These are phyloP conservation scores for Anarrhichthys ocellatus DNA, from an alignment of 2,113 vertebrate genomes.

Conservation along the genomic window DNA sequence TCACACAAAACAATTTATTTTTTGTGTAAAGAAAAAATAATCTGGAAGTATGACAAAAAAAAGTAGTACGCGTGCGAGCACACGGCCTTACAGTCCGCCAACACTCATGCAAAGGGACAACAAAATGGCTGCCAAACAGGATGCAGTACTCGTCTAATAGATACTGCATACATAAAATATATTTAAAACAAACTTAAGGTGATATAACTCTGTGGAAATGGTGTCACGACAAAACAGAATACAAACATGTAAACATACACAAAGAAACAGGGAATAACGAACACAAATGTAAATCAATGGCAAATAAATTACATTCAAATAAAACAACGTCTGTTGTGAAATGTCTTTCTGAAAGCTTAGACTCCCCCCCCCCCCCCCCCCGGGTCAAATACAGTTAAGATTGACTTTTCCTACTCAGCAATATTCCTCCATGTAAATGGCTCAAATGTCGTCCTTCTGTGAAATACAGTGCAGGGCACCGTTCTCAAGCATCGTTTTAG, in stretches of 20 bases:
- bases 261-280: conserved; percentile 61
- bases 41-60: conserved; percentile 67
- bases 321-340: conserved; percentile 53
- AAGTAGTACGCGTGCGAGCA: conserved; percentile 61
- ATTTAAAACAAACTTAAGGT: conserved; percentile 37
- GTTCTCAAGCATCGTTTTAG: neutral
- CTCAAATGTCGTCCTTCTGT: conserved; percentile 6
- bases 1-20: conserved; percentile 84
- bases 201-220: conserved; percentile 70
- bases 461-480: neutral
- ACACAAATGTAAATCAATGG: conserved; percentile 60
- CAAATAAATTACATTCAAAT: conserved; percentile 75
- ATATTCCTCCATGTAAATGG: conserved; percentile 24
- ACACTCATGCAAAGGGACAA: conserved; percentile 71
- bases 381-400: conserved; percentile 43
- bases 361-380: neutral
- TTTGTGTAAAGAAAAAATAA: conserved; percentile 69
- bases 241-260: conserved; percentile 78
- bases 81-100: conserved; percentile 62
- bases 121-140: conserved; percentile 67
- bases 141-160: conserved; percentile 70
- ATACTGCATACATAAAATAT: conserved; percentile 76
- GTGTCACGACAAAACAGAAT: conserved; percentile 73
- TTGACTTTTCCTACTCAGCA: conserved; percentile 19
- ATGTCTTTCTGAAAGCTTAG: conserved; percentile 24